Percentiles rank a stretch among this genome's conserved stretches.
Conservation (phyloP, 2,113 vertebrate species). For the Varanus salvator region DNA sequence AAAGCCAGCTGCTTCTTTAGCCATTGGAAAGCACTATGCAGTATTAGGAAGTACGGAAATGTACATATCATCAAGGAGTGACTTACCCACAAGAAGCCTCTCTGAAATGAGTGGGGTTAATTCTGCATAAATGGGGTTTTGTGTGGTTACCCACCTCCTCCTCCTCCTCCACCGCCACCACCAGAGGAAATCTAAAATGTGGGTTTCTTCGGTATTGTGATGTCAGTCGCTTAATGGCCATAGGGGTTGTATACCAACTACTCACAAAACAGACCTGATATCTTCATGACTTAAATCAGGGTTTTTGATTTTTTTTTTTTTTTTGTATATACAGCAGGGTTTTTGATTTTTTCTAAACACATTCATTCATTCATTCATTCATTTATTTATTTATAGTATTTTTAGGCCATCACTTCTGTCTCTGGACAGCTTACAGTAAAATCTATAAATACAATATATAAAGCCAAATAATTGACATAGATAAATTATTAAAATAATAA, state of each 20-base stretch:
- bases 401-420: too few species aligned
- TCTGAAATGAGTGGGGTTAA: neutral
- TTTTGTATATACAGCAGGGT: conserved; percentile 14
- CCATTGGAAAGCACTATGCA: conserved; percentile 57
- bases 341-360: too few species aligned
- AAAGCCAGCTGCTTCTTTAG: conserved; percentile 81
- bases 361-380: too few species aligned
- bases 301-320: neutral
- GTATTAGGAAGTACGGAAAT: conserved; percentile 62
- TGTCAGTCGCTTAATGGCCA: conserved; percentile 59
- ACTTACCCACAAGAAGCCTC: neutral
- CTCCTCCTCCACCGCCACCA: neutral
- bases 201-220: conserved; percentile 34
- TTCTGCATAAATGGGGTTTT: neutral
- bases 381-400: too few species aligned
- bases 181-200: neutral
- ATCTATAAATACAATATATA: too few species aligned
- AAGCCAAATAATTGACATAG: too few species aligned
- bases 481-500: too few species aligned
- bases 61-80: neutral
- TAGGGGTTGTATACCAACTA: conserved; percentile 52
- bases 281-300: conserved; percentile 22
- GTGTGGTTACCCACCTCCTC: neutral
- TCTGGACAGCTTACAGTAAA: too few species aligned
- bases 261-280: conserved; percentile 31